Conservation (phyloP, 2,797 vertebrate species). For the Alosa sapidissima region DNA sequence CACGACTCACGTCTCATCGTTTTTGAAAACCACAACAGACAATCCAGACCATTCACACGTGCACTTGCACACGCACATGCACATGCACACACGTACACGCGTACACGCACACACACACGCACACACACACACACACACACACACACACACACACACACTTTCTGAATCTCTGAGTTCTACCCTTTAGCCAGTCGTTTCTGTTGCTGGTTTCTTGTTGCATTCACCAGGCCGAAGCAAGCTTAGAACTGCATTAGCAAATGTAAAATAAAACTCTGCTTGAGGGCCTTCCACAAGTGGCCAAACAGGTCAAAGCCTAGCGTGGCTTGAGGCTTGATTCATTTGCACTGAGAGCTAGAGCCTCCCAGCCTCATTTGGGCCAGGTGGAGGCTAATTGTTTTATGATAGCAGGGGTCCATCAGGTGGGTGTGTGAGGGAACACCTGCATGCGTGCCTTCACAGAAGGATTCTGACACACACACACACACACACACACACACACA, state of each 20-base stretch:
- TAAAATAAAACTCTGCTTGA: background rate
- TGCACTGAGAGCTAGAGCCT: constrained; percentile 65
- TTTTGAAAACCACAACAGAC: background rate
- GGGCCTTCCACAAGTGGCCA: background rate
- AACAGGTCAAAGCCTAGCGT: constrained; percentile 10
- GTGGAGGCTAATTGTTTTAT: constrained; percentile 68
- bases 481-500: constrained; percentile 38
- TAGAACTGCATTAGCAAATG: background rate
- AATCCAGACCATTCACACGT: background rate
- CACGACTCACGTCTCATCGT: background rate
- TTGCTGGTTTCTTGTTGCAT: background rate
- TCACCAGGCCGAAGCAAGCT: background rate
- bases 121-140: constrained; percentile 8
- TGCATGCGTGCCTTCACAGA: constrained; percentile 55
- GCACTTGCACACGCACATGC: background rate
- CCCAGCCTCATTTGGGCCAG: constrained; percentile 49
- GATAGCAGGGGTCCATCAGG: constrained; percentile 68
- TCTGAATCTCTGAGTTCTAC: background rate
- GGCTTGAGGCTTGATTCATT: constrained; percentile 56
- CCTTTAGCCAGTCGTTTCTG: background rate
- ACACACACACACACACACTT: background rate
- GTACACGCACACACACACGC: background rate
- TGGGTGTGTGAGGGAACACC: constrained; percentile 55
- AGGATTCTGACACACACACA: constrained; percentile 46
- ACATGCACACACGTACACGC: background rate